Percentiles rank a stretch among this genome's conserved stretches.
phyloP scores from a whole-genome alignment of 2,113 vertebrate species.

The Eupsittula cactorum region DNA sequence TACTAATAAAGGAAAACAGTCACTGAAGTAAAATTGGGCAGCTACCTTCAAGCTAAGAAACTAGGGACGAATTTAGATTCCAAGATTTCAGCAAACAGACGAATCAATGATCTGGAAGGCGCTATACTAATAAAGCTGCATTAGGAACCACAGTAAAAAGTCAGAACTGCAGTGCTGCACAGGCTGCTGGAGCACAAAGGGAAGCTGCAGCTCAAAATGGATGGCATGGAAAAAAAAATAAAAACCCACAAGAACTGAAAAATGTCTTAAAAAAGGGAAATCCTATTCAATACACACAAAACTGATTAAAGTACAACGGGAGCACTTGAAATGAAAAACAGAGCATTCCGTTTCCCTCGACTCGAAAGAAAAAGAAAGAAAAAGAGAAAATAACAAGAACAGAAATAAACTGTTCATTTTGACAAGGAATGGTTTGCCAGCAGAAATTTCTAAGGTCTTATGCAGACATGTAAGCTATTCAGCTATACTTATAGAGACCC shows the following conservation, averaged over 20 bases:
- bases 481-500: neutral
- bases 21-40: neutral
- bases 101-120: neutral
- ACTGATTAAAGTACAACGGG: neutral
- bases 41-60: neutral
- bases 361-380: neutral
- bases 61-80: neutral
- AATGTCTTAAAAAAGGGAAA: slow-evolving; percentile 15
- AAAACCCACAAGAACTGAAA: neutral
- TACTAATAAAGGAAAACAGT: neutral
- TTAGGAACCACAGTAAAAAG: neutral
- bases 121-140: slow-evolving; percentile 1
- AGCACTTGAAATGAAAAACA: neutral
- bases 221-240: neutral
- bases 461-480: neutral
- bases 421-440: neutral
- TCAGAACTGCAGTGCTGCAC: slow-evolving; percentile 23
- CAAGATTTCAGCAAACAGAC: neutral
- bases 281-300: neutral
- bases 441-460: neutral
- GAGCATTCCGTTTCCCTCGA: neutral
- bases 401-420: neutral
- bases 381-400: neutral
- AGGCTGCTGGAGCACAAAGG: slow-evolving; percentile 39
- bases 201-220: slow-evolving; percentile 64